Evolutionary conservation across 1,140 invertebrate species (phyloP).

Genomic region (Sinella curviseta): DNA sequence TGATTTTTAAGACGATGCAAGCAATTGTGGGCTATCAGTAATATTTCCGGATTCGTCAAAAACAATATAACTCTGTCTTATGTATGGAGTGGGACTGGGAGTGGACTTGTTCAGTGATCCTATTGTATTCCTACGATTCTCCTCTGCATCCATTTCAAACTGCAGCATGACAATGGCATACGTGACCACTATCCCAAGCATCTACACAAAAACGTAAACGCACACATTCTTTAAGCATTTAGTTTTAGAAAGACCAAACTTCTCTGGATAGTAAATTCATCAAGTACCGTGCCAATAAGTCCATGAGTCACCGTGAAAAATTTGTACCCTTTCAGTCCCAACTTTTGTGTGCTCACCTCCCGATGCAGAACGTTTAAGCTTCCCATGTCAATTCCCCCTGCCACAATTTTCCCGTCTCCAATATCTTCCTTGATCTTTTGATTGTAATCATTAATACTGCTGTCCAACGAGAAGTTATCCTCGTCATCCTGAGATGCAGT

Average conservation of each 20-base stretch:
- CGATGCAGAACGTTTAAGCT: not conserved
- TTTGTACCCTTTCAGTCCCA: slow-evolving; percentile 1
- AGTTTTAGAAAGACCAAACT: not conserved
- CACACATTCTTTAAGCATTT: not conserved
- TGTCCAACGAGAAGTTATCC: not conserved
- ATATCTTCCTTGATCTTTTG: not conserved
- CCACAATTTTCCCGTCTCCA: not conserved
- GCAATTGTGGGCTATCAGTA: too few species aligned
- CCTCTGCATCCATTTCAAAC: slow-evolving; percentile 14
- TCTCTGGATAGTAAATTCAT: not conserved
- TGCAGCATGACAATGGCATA: not conserved
- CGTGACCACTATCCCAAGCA: not conserved
- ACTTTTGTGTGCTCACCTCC: not conserved
- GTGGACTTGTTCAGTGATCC: not conserved
- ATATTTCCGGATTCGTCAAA: too few species aligned
- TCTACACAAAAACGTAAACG: not conserved
- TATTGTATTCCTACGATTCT: not conserved
- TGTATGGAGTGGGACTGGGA: too few species aligned
- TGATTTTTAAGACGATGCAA: too few species aligned
- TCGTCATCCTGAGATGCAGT: not conserved
- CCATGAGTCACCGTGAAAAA: slow-evolving; percentile 1
- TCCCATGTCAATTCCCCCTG: not conserved
- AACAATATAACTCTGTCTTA: too few species aligned
- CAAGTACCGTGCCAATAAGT: not conserved
- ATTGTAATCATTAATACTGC: not conserved